These are phyloP conservation scores for Eubasilissa regina DNA, from an alignment of 1,140 invertebrate genomes.

Conservation along the genomic window DNA sequence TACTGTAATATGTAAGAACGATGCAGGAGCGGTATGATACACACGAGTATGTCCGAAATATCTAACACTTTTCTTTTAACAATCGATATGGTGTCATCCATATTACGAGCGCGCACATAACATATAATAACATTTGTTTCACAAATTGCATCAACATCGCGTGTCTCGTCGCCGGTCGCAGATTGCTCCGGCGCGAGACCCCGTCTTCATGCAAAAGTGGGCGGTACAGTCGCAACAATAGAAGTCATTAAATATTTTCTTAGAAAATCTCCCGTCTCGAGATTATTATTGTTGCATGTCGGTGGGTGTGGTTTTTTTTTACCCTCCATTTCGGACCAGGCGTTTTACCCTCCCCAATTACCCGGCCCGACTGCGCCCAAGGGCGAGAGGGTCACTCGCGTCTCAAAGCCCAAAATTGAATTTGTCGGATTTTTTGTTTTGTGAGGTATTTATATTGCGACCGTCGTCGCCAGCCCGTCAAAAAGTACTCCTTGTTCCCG, in stretches of 20 bases:
- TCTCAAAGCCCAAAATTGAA: not conserved
- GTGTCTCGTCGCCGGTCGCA: too few relatives aligned
- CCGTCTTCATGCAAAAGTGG: not conserved
- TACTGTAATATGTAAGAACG: too few relatives aligned
- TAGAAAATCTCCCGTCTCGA: not conserved
- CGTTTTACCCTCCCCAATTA: not conserved
- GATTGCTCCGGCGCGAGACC: too few relatives aligned
- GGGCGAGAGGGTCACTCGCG: not conserved
- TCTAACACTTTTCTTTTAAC: too few relatives aligned
- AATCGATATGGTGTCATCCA: too few relatives aligned
- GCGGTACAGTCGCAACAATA: not conserved
- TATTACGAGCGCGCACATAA: too few relatives aligned
- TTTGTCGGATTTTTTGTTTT: not conserved
- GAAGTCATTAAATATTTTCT: not conserved
- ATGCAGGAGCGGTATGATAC: too few relatives aligned
- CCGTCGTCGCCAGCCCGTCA: not conserved
- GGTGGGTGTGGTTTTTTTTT: too few relatives aligned
- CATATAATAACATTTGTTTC: too few relatives aligned
- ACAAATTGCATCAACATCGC: too few relatives aligned
- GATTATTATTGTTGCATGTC: not conserved
- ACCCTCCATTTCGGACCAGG: too few relatives aligned
- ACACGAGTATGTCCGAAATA: too few relatives aligned
- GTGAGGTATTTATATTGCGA: slow-evolving; percentile 5
- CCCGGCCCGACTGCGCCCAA: not conserved
- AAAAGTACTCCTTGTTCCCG: slow-evolving; percentile 12